phyloP scores from a whole-genome alignment of 2,113 vertebrate genomes.

The Pituophis catenifer region DNA sequence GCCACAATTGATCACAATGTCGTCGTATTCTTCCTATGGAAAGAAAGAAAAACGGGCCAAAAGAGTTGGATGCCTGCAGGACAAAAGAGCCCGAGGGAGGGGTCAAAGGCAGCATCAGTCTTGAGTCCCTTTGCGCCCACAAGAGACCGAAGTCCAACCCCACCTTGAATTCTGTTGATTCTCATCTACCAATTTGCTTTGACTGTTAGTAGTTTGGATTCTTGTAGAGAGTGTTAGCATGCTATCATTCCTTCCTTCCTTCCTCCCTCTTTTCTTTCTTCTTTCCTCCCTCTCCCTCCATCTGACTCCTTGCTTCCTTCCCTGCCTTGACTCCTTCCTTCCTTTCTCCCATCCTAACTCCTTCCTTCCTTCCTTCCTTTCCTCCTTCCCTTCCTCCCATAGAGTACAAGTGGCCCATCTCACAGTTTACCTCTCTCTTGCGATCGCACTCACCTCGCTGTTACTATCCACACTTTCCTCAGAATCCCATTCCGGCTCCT shows the following conservation, averaged over 20 bases:
- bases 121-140: neutral
- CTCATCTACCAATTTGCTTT: neutral
- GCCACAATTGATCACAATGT: slow-evolving; percentile 74
- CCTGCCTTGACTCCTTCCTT: neutral
- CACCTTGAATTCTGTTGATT: neutral
- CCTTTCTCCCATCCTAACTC: too few species aligned
- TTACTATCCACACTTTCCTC: slow-evolving; percentile 50
- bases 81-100: neutral
- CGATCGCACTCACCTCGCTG: slow-evolving; percentile 11
- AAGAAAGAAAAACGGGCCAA: neutral
- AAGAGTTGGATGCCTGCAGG: neutral
- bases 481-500: slow-evolving; percentile 57
- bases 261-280: too few species aligned
- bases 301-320: neutral
- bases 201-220: too few species aligned
- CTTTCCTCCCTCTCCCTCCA: too few species aligned
- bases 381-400: too few species aligned
- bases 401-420: neutral
- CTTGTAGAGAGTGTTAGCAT: too few species aligned
- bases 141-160: neutral
- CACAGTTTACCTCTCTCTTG: fast-evolving
- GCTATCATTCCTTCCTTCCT: neutral
- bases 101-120: neutral
- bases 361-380: too few species aligned
- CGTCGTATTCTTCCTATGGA: slow-evolving; percentile 74